phyloP scores from a whole-genome alignment of 2,888 invertebrate genomes.

The Epiblema foenella region DNA sequence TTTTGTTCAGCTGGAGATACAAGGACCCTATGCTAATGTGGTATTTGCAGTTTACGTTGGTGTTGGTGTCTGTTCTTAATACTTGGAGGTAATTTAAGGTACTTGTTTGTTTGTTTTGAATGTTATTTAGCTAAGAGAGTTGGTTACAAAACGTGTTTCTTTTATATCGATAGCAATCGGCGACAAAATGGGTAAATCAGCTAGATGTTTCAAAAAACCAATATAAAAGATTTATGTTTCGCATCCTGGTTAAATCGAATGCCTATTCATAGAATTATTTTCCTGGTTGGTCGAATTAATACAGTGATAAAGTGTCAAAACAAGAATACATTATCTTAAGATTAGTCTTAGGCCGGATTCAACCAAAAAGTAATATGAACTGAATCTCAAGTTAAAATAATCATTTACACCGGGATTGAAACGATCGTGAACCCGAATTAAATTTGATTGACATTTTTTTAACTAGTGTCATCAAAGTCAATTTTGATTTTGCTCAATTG shows the following conservation, averaged over 20 bases:
- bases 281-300: neutral
- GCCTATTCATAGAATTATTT: neutral
- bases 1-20: neutral
- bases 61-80: slow-evolving; percentile 40
- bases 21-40: slow-evolving; percentile 43
- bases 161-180: neutral
- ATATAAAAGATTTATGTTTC: no score
- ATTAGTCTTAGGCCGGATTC: neutral
- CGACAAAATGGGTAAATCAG: neutral
- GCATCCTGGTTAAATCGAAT: no score
- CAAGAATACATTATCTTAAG: neutral
- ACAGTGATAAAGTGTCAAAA: neutral
- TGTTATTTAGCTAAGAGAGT: slow-evolving; percentile 18
- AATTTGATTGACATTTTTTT: no score
- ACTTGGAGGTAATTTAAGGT: slow-evolving; percentile 41
- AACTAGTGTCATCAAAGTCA: no score
- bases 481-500: no score
- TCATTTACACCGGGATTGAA: no score
- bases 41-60: slow-evolving; percentile 40
- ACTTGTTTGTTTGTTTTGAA: slow-evolving; percentile 34
- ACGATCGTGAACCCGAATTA: no score
- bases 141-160: slow-evolving; percentile 3
- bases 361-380: neutral
- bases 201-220: no score
- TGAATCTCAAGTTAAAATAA: no score